These are phyloP conservation scores for Danio tinwini DNA, from an alignment of 2,797 vertebrate genomes.

Conservation along the genomic window DNA sequence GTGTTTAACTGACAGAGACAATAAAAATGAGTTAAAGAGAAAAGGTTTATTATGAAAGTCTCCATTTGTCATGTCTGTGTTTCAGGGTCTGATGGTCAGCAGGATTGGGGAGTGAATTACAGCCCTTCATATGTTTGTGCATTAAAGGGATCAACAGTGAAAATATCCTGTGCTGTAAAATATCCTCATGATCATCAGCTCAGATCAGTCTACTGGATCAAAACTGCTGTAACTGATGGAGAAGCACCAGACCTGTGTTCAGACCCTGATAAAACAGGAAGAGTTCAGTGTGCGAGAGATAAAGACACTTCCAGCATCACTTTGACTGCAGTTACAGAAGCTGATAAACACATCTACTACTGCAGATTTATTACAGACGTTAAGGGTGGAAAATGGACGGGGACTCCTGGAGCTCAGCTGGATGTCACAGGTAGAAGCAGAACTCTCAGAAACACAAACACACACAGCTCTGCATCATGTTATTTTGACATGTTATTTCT, in stretches of 20 bases:
- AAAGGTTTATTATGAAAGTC: too few species aligned
- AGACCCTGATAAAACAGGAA: not conserved
- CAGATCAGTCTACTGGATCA: constrained; percentile 26
- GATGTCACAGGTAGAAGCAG: constrained; percentile 30
- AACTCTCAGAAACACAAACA: too few species aligned
- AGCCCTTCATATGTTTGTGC: constrained; percentile 34
- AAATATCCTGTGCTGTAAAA: constrained; percentile 39
- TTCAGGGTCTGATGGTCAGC: too few species aligned
- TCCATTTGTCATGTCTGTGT: not conserved
- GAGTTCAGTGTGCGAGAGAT: not conserved
- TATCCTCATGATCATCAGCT: not conserved
- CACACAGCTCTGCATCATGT: too few species aligned
- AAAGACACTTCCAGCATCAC: constrained; percentile 1
- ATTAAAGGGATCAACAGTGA: constrained; percentile 46
- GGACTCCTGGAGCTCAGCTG: constrained; percentile 27
- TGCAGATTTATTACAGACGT: not conserved
- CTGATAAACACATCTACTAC: constrained; percentile 35
- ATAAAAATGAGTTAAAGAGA: not conserved
- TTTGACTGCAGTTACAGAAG: not conserved
- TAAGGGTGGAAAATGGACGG: not conserved
- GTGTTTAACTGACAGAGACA: not conserved
- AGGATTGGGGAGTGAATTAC: not conserved
- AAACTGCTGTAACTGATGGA: not conserved
- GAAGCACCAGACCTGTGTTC: constrained; percentile 11
- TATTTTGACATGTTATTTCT: too few species aligned